Percentiles rank a stretch among this genome's conserved stretches.
phyloP scores from a whole-genome alignment of 2,797 vertebrate species.

The Tarsius wallacei region DNA sequence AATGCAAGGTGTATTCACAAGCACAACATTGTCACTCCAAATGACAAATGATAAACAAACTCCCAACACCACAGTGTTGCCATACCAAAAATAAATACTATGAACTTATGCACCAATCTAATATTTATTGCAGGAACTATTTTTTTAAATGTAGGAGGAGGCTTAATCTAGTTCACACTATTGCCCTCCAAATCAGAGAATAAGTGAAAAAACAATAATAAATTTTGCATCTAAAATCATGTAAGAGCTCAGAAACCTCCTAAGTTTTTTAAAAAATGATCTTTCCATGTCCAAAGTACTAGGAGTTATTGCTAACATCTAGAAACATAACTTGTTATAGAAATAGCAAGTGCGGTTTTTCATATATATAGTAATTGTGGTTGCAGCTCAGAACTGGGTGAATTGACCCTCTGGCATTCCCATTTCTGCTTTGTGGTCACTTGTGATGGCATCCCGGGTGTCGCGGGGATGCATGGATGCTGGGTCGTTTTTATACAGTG shows the following conservation, averaged over 20 bases:
- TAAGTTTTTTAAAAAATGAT: conserved; percentile 41
- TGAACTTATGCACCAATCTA: no score
- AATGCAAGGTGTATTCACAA: no score
- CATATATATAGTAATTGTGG: neutral
- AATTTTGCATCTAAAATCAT: conserved; percentile 17
- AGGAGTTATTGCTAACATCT: neutral
- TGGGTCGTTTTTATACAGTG: conserved; percentile 69
- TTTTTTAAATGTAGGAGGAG: neutral
- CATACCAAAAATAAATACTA: no score
- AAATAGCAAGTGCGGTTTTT: conserved; percentile 13
- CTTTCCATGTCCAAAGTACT: neutral
- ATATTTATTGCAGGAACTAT: neutral
- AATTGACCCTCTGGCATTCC: neutral
- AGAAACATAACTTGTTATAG: conserved; percentile 36
- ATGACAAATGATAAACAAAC: no score
- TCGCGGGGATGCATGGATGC: neutral
- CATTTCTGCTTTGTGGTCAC: conserved; percentile 17
- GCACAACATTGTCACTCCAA: no score
- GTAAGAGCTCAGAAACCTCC: conserved; percentile 26
- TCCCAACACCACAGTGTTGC: no score
- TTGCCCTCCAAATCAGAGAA: neutral
- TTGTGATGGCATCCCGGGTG: conserved; percentile 59
- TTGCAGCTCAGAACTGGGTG: neutral
- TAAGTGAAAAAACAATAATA: neutral
- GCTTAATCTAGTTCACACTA: neutral